phyloP scores from a whole-genome alignment of 2,888 invertebrate species.

The Stenodera caucasica region DNA sequence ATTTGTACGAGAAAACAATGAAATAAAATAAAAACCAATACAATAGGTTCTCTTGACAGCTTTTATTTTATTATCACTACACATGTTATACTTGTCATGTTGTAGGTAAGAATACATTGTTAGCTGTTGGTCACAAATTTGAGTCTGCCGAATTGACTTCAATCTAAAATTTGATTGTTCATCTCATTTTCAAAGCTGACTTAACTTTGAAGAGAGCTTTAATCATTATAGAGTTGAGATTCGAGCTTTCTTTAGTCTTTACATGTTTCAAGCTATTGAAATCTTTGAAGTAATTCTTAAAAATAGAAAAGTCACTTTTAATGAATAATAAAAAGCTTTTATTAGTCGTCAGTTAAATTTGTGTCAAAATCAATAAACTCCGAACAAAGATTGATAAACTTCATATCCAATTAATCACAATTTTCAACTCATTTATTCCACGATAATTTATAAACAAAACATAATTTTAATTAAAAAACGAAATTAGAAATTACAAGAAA shows the following conservation, averaged over 20 bases:
- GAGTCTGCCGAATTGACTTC: too few species aligned
- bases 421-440: background rate
- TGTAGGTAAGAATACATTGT: too few species aligned
- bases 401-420: conserved; percentile 1
- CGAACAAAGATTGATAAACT: background rate
- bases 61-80: background rate
- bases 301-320: too few species aligned
- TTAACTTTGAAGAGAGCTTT: too few species aligned
- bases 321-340: background rate
- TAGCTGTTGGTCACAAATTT: too few species aligned
- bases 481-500: background rate
- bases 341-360: background rate
- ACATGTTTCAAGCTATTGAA: too few species aligned
- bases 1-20: background rate
- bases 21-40: background rate
- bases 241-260: too few species aligned
- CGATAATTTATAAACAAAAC: background rate
- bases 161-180: too few species aligned
- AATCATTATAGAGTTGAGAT: too few species aligned
- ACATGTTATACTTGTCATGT: background rate
- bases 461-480: background rate
- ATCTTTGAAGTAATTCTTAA: too few species aligned
- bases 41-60: background rate
- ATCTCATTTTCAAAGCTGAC: too few species aligned
- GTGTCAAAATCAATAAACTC: background rate